Evolutionary conservation across 2,113 vertebrate species (phyloP), one percentile per base, ranked within the genome.

Genomic region (Malurus melanocephalus): DNA sequence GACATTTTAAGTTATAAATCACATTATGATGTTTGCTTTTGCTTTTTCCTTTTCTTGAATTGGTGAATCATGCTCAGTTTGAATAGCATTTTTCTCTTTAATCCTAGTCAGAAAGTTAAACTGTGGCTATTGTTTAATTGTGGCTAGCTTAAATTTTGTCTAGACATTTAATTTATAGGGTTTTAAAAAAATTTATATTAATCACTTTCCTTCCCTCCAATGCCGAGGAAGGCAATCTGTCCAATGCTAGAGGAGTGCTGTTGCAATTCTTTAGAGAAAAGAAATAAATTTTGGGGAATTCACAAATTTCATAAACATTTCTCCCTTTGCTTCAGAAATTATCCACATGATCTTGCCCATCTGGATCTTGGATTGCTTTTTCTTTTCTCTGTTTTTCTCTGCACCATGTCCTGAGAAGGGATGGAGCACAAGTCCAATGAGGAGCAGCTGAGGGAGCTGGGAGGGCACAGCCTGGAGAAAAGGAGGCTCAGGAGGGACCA

Each of bases 401-500:
- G 67, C 38, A 73, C 23, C 13, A 20, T 9, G 5, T n/a, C 22
- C 45, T 60, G 20, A 73, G 46, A 40, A 60, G 11, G 7, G 19
- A 45, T 65, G 32, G 27, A 57, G 14, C 35, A 45, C 35, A 51
- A 30, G 16, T n/a, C 15, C 38, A 38, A n/a, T 51, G 32, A 51
- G 27, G 7, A 87, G 45, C 15, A 51, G 52, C 16, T 32, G 14
- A 49, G 4, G 42, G 35, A 79, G 8, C 2, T 65, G 15, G 6
- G 10, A 2, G 10, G 51, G 15, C n/a, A 38, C 12, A 28, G 10
- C 10, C 16, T 18, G 23, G 35, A 16, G 22, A 14, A 38, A 72
- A 20, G 15, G 6, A 43, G 6, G 18, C 18, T 30, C 12, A 3
- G 2, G 6, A 15, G 9, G 10, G 4, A 18, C 26, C 2, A 19